Conservation (phyloP, 1,140 invertebrate species). For the Cylas formicarius region DNA sequence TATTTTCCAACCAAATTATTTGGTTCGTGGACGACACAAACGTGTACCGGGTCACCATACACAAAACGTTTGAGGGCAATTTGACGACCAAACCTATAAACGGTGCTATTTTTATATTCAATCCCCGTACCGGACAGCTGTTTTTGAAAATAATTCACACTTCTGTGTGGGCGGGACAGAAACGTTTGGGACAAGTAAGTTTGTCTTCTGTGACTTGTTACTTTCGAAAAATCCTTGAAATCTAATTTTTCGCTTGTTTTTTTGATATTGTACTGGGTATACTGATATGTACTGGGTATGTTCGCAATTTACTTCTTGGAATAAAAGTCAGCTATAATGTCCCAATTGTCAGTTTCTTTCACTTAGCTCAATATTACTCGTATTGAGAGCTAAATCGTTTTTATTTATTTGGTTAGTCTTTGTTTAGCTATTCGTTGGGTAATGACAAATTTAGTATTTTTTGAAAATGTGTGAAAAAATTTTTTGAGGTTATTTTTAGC, state of each 20-base stretch:
- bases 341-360: too few relatives aligned
- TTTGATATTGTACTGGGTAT: not conserved
- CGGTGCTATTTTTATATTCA: slow-evolving; percentile 99
- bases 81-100: slow-evolving; percentile 99
- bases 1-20: slow-evolving; percentile 99
- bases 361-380: too few relatives aligned
- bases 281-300: not conserved
- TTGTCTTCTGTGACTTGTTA: slow-evolving; percentile 3
- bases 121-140: slow-evolving; percentile 97
- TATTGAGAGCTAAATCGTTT: too few relatives aligned
- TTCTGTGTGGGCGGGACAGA: slow-evolving; percentile 97
- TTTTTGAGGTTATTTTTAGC: too few relatives aligned
- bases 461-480: too few relatives aligned
- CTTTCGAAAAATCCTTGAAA: not conserved
- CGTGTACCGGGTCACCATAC: slow-evolving; percentile 98
- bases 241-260: not conserved
- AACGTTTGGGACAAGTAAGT: slow-evolving; percentile 72
- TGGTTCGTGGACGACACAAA: slow-evolving; percentile 99
- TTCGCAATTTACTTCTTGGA: too few relatives aligned
- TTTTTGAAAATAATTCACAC: slow-evolving; percentile 99
- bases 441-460: too few relatives aligned
- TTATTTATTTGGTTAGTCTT: too few relatives aligned
- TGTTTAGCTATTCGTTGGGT: too few relatives aligned
- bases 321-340: too few relatives aligned
- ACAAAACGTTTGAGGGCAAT: slow-evolving; percentile 99